A percentile compares a stretch with the other conserved stretches of the same genome.
Conservation (phyloP, 2,888 invertebrate genomes). For the Drosophila atripex region DNA sequence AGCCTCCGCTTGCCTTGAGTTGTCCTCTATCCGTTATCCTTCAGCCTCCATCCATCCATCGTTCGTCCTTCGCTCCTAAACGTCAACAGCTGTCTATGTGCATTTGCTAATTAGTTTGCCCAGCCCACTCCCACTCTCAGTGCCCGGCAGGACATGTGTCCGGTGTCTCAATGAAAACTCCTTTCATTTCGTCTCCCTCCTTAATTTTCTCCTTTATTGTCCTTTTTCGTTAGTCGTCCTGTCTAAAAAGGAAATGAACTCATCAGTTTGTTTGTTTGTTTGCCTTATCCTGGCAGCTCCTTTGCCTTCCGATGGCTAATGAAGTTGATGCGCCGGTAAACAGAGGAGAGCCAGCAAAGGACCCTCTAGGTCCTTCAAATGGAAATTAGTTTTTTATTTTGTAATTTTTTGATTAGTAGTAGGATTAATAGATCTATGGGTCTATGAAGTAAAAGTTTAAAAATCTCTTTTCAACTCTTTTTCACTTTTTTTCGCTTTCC, state of each 20-base stretch:
- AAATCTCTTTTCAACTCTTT: too few species aligned
- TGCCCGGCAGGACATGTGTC: slow-evolving; percentile 26
- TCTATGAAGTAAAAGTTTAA: too few species aligned
- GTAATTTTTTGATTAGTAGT: too few species aligned
- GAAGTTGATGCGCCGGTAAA: slow-evolving; percentile 41
- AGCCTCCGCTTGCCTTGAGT: slow-evolving; percentile 21
- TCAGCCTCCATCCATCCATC: slow-evolving; percentile 9
- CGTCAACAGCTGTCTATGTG: slow-evolving; percentile 62
- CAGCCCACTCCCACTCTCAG: slow-evolving; percentile 15
- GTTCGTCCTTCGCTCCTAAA: slow-evolving; percentile 30
- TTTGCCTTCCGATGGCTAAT: slow-evolving; percentile 53
- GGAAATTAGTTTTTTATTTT: too few species aligned
- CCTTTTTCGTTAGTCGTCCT: slow-evolving; percentile 18
- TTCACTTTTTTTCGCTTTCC: too few species aligned
- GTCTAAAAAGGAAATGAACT: slow-evolving; percentile 73
- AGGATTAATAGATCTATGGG: too few species aligned
- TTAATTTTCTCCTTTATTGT: slow-evolving; percentile 3
- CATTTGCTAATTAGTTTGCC: slow-evolving; percentile 77
- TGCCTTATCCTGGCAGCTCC: slow-evolving; percentile 33
- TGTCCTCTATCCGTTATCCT: slow-evolving; percentile 15
- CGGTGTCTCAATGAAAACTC: slow-evolving; percentile 14
- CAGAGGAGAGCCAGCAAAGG: neutral
- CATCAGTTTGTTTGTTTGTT: slow-evolving; percentile 58
- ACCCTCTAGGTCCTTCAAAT: slow-evolving; percentile 18
- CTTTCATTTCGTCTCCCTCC: neutral